Conservation (phyloP, 2,888 invertebrate genomes). For the Spilarctia lutea region DNA sequence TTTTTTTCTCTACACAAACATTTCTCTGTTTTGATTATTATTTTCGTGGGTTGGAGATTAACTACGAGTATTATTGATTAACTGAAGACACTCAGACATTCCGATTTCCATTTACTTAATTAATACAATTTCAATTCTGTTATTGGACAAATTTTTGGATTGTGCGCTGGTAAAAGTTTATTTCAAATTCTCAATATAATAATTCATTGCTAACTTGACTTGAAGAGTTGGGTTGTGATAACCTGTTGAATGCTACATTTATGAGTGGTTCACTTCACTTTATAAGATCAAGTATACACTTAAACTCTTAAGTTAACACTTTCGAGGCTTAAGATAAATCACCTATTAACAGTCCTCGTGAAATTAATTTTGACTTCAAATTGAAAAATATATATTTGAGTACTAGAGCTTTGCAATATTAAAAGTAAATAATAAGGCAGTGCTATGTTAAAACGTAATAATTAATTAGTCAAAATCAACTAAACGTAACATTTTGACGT, state of each 20-base stretch:
- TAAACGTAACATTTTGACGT: no score
- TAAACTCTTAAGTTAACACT: no score
- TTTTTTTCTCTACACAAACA: neutral
- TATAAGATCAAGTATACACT: neutral
- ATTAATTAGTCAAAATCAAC: no score
- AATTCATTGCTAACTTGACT: neutral
- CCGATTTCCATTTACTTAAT: neutral
- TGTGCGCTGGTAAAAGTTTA: no score
- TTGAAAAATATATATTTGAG: neutral
- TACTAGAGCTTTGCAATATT: neutral
- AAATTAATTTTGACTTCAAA: neutral
- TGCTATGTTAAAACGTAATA: no score
- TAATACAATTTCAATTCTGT: neutral
- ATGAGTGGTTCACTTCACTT: slow-evolving; percentile 1
- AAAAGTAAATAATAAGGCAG: no score
- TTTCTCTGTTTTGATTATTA: neutral
- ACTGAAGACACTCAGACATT: neutral
- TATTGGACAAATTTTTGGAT: neutral
- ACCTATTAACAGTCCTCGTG: neutral
- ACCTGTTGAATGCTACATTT: neutral
- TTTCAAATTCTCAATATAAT: neutral
- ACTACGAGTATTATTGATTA: neutral
- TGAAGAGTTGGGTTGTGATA: neutral
- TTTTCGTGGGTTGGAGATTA: neutral
- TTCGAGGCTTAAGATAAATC: neutral